Percentiles rank a stretch among this genome's conserved stretches.
phyloP scores from a whole-genome alignment of 2,113 vertebrate genomes.

The Guaruba guarouba region DNA sequence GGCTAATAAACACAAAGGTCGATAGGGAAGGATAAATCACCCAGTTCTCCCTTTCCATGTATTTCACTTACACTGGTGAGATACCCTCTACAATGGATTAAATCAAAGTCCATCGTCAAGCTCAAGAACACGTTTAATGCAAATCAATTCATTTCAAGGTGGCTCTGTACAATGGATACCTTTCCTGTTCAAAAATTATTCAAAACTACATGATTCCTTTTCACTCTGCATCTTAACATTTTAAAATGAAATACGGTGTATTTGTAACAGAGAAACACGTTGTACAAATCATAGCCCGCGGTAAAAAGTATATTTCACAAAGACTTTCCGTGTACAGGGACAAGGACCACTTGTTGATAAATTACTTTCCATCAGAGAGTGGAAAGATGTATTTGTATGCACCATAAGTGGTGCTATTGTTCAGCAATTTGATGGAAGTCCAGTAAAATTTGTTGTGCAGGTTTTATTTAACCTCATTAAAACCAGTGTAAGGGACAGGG shows the following conservation, averaged over 20 bases:
- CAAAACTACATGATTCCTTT: neutral
- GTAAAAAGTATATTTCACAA: slow-evolving; percentile 27
- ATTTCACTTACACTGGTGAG: neutral
- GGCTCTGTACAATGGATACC: slow-evolving; percentile 3
- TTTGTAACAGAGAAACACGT: neutral
- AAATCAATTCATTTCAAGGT: slow-evolving; percentile 36
- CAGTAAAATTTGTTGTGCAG: neutral
- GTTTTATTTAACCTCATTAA: slow-evolving; percentile 26
- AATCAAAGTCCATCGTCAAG: neutral
- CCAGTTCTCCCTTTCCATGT: neutral
- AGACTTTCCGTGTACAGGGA: slow-evolving; percentile 32
- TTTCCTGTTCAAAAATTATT: slow-evolving; percentile 50
- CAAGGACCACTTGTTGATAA: slow-evolving; percentile 67
- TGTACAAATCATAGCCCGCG: slow-evolving; percentile 1
- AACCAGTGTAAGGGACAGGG: neutral
- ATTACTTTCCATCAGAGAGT: slow-evolving; percentile 25
- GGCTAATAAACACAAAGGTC: neutral
- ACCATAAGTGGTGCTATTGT: slow-evolving; percentile 4
- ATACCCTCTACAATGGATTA: neutral
- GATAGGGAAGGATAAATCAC: neutral
- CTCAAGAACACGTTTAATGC: slow-evolving; percentile 45
- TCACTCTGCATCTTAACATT: slow-evolving; percentile 2
- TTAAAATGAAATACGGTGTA: neutral
- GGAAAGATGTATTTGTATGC: slow-evolving; percentile 10
- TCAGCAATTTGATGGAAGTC: slow-evolving; percentile 27